Evolutionary conservation across 2,888 invertebrate genomes (phyloP).

Genomic region (Lepas anatifera): DNA sequence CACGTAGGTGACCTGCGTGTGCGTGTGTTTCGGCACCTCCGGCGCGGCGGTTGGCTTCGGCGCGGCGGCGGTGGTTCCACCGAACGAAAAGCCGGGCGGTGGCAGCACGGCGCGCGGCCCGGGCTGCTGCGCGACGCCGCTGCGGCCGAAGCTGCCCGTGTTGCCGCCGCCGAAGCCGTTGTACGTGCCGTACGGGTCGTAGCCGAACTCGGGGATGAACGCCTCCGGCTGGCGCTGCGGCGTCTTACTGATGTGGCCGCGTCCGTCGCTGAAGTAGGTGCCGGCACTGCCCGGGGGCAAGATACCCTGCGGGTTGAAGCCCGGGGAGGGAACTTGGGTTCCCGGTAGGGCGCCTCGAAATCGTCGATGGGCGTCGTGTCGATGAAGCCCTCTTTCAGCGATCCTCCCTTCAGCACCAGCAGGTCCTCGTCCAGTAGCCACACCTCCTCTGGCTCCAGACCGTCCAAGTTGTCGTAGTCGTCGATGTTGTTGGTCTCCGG

Average conservation of each 20-base stretch:
- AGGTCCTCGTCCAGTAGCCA: slow-evolving; percentile 25
- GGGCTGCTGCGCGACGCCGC: neutral
- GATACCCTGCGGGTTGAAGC: slow-evolving; percentile 34
- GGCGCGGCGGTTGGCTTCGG: neutral
- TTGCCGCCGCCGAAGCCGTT: neutral
- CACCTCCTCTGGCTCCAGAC: slow-evolving; percentile 24
- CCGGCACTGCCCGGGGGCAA: neutral
- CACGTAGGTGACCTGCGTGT: neutral
- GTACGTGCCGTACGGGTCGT: slow-evolving; percentile 1
- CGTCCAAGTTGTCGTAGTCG: slow-evolving; percentile 32
- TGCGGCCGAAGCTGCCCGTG: no score
- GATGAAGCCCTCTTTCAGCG: neutral
- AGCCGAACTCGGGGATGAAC: slow-evolving; percentile 9
- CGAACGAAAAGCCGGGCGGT: neutral
- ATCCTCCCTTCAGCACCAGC: slow-evolving; percentile 25
- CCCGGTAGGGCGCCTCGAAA: slow-evolving; percentile 19
- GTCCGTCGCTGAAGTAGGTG: neutral
- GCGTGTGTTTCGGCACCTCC: neutral
- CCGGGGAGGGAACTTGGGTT: slow-evolving; percentile 21
- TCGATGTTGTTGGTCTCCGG: slow-evolving; percentile 4
- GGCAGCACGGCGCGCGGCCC: neutral
- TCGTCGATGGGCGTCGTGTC: slow-evolving; percentile 29
- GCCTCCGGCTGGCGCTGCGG: slow-evolving; percentile 9
- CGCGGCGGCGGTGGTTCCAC: neutral
- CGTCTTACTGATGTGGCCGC: neutral